Percentiles rank a stretch among this genome's conserved stretches.
Conservation (phyloP, 2,888 invertebrate species). For the Perizoma flavofasciatum region DNA sequence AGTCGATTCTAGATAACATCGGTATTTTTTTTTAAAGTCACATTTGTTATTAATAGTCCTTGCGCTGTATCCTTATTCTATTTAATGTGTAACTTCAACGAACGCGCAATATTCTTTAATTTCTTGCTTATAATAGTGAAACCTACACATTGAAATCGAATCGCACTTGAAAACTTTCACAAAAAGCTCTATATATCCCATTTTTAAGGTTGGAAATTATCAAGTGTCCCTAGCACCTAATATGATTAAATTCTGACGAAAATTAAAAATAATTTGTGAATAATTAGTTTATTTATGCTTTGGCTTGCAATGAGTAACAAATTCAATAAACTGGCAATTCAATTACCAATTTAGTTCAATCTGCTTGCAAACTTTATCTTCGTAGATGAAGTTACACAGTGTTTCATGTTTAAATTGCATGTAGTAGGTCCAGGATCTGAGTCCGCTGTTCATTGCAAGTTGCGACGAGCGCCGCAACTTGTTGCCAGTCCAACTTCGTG, state of each 20-base stretch:
- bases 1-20: slow-evolving; percentile 11
- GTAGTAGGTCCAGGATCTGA: slow-evolving; percentile 41
- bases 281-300: too few relatives aligned
- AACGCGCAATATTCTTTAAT: slow-evolving; percentile 39
- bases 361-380: slow-evolving; percentile 23
- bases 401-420: slow-evolving; percentile 53
- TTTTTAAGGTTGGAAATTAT: not conserved
- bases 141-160: slow-evolving; percentile 14
- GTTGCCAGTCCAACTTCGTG: slow-evolving; percentile 37
- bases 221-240: too few relatives aligned
- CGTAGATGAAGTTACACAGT: slow-evolving; percentile 52
- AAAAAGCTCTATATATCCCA: slow-evolving; percentile 1
- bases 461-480: slow-evolving; percentile 36
- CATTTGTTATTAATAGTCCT: slow-evolving; percentile 28
- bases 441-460: slow-evolving; percentile 34
- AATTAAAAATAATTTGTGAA: too few relatives aligned
- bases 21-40: not conserved
- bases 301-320: slow-evolving; percentile 8
- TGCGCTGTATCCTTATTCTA: slow-evolving; percentile 42
- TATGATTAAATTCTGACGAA: too few relatives aligned
- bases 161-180: slow-evolving; percentile 9
- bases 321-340: slow-evolving; percentile 13
- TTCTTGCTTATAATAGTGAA: slow-evolving; percentile 34
- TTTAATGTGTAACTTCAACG: slow-evolving; percentile 42
- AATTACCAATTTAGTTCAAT: slow-evolving; percentile 26